Conservation (phyloP, 1,140 invertebrate species). For the Rhopalosiphum maidis region DNA sequence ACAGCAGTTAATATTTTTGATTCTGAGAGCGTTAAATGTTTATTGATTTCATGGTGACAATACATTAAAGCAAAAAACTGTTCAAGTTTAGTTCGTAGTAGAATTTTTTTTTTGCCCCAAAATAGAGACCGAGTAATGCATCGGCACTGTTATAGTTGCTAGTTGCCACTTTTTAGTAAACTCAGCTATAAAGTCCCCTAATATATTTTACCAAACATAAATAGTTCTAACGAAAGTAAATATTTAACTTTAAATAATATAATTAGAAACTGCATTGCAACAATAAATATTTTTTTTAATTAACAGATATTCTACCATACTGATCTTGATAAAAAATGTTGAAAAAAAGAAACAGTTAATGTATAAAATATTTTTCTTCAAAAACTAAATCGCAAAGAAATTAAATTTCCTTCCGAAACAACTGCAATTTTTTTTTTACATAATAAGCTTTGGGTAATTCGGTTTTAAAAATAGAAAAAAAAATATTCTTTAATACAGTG, state of each 20-base stretch:
- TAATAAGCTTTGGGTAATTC: constrained; percentile 9
- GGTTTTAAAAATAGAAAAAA: not conserved
- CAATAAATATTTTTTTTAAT: not conserved
- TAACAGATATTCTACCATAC: not conserved
- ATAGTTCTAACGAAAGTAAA: not conserved
- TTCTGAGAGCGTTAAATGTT: too few species aligned
- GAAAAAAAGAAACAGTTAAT: not conserved
- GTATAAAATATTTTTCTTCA: not conserved
- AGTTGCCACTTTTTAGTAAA: too few species aligned
- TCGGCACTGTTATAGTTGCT: not conserved
- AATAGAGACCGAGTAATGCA: not conserved
- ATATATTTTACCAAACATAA: not conserved
- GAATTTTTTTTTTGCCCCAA: not conserved
- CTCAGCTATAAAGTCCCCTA: not conserved
- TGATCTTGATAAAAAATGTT: not conserved
- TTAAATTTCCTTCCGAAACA: not conserved
- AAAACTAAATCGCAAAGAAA: not conserved
- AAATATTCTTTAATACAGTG: not conserved
- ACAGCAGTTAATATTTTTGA: too few species aligned
- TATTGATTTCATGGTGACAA: too few species aligned
- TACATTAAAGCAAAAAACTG: too few species aligned
- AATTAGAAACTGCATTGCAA: not conserved
- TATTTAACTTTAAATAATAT: too few species aligned
- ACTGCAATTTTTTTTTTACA: not conserved
- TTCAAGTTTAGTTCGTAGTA: too few species aligned